These are phyloP conservation scores for Ptychoptera albimana DNA, from an alignment of 2,888 invertebrate genomes.

Conservation along the genomic window DNA sequence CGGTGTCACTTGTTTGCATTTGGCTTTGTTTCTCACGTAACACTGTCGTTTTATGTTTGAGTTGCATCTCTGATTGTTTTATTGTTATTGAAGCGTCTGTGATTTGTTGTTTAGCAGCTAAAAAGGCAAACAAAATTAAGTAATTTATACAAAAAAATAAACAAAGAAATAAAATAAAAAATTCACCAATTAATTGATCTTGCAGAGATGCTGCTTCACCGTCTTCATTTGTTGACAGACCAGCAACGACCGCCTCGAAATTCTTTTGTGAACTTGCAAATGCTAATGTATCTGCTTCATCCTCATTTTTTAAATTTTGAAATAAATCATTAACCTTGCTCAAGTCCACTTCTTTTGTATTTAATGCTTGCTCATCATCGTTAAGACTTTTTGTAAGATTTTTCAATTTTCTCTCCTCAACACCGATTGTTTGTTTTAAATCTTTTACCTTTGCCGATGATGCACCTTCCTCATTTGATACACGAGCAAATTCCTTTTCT, in stretches of 20 bases:
- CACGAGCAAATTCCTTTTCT: slow-evolving; percentile 43
- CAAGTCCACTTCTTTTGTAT: slow-evolving; percentile 42
- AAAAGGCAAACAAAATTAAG: slow-evolving; percentile 8
- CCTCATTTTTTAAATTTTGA: slow-evolving; percentile 48
- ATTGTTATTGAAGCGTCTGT: slow-evolving; percentile 63
- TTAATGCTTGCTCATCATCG: slow-evolving; percentile 48
- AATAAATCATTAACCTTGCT: slow-evolving; percentile 46
- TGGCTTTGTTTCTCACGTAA: slow-evolving; percentile 50
- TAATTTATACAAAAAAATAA: background rate
- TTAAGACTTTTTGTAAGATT: slow-evolving; percentile 46
- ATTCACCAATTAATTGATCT: slow-evolving; percentile 69
- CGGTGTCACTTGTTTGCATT: slow-evolving; percentile 46
- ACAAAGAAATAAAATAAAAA: slow-evolving; percentile 1
- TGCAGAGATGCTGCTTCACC: slow-evolving; percentile 72
- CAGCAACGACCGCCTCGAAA: slow-evolving; percentile 72
- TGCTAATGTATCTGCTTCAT: slow-evolving; percentile 47
- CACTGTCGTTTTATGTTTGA: slow-evolving; percentile 43
- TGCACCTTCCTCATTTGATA: slow-evolving; percentile 51
- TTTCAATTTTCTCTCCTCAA: slow-evolving; percentile 50
- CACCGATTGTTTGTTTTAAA: slow-evolving; percentile 45
- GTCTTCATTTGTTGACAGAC: slow-evolving; percentile 59
- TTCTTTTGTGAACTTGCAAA: slow-evolving; percentile 57
- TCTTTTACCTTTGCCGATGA: slow-evolving; percentile 45
- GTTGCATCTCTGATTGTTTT: slow-evolving; percentile 61
- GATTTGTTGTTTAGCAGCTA: slow-evolving; percentile 59